These are phyloP conservation scores for Chloroclystis v-ata DNA, from an alignment of 2,888 invertebrate genomes.

Conservation along the genomic window DNA sequence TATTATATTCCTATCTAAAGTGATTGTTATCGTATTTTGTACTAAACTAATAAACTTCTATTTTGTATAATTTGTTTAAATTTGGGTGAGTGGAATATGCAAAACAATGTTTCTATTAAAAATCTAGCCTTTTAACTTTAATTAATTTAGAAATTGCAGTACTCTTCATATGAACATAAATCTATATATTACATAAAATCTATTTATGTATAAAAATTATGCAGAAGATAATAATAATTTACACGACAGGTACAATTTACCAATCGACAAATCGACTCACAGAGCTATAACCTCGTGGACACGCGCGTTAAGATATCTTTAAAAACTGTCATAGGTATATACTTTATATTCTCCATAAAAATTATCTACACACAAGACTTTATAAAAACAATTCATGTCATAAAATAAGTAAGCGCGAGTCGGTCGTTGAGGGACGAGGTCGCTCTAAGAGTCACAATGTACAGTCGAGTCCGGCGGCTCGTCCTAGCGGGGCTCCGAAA, in stretches of 20 bases:
- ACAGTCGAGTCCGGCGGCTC: conserved; percentile 32
- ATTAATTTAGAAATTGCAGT: conserved; percentile 36
- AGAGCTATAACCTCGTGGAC: conserved; percentile 13
- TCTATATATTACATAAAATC: conserved; percentile 35
- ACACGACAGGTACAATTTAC: conserved; percentile 21
- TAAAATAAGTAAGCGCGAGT: conserved; percentile 51
- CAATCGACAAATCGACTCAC: conserved; percentile 20
- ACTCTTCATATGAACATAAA: conserved; percentile 30
- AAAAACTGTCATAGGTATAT: conserved; percentile 67
- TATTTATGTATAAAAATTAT: conserved; percentile 39
- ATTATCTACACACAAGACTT: conserved; percentile 76
- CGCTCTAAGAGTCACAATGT: conserved; percentile 32
- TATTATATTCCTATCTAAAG: conserved; percentile 18
- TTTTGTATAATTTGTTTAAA: conserved; percentile 19
- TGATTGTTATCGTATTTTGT: conserved; percentile 21
- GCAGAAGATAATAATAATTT: conserved; percentile 57
- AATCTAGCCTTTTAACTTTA: conserved; percentile 65
- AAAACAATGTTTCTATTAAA: conserved; percentile 56
- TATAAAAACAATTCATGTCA: conserved; percentile 69
- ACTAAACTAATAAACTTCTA: conserved; percentile 28
- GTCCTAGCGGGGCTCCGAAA: conserved; percentile 32
- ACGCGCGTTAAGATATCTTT: conserved; percentile 26
- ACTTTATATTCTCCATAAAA: conserved; percentile 75
- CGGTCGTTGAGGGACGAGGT: conserved; percentile 27
- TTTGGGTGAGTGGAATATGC: conserved; percentile 46